Conservation (phyloP, 2,888 invertebrate species). For the Sthenelais limicola region DNA sequence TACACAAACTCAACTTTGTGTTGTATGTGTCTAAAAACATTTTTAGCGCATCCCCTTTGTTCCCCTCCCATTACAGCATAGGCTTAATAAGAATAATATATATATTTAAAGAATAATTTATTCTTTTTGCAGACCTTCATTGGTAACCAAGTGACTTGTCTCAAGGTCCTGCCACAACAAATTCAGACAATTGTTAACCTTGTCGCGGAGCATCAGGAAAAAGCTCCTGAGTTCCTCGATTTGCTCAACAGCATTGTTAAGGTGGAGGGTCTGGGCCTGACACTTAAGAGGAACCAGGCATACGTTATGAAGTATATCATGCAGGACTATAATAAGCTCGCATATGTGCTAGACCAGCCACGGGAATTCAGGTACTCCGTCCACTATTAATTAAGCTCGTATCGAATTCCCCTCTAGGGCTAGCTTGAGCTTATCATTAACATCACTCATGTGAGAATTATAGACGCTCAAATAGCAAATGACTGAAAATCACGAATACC, state of each 20-base stretch:
- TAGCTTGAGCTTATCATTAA: too few relatives aligned
- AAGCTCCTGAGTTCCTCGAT: slow-evolving; percentile 59
- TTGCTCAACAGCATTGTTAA: slow-evolving; percentile 58
- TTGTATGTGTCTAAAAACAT: too few relatives aligned
- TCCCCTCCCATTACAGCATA: too few relatives aligned
- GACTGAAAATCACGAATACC: too few relatives aligned
- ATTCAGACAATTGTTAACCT: slow-evolving; percentile 58
- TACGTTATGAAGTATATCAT: slow-evolving; percentile 63
- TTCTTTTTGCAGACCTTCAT: slow-evolving; percentile 55
- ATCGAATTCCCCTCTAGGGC: too few relatives aligned
- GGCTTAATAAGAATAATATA: too few relatives aligned
- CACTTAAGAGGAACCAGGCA: slow-evolving; percentile 61
- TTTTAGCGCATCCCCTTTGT: too few relatives aligned
- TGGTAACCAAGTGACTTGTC: slow-evolving; percentile 58
- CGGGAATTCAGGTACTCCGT: slow-evolving; percentile 52
- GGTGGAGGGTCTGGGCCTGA: slow-evolving; percentile 56
- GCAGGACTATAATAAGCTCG: slow-evolving; percentile 60
- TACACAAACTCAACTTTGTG: too few relatives aligned
- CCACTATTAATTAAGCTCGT: too few relatives aligned
- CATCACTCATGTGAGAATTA: too few relatives aligned
- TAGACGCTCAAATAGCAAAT: too few relatives aligned
- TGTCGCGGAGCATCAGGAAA: slow-evolving; percentile 56
- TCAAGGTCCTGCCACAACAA: slow-evolving; percentile 57
- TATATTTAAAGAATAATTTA: not conserved
- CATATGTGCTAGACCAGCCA: slow-evolving; percentile 59